Base-by-base conservation (phyloP, 1,140 invertebrate genomes). In the Lordiphosa collinella region DNA sequence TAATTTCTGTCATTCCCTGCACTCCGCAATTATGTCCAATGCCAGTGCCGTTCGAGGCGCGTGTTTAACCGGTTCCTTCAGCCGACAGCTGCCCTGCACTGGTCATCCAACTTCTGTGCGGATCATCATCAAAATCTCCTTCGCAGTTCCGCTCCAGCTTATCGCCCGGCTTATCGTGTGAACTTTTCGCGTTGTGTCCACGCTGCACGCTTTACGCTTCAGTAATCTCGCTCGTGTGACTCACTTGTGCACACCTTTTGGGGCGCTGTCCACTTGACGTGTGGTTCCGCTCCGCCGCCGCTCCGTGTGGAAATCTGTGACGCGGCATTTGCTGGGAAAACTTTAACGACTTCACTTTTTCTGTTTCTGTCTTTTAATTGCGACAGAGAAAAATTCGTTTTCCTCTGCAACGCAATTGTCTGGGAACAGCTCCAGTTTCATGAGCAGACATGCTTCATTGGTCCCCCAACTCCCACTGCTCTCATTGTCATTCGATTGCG, bases 381-480 rank as follows among this genome's bases (percentile, higher is more conserved):
- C 72, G 58, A 76, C 78, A 67, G 56, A 56, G 68, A 63, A 80
- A 74, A 70, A 62, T 80, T 74, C 70, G 64, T 70, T 79, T 79
- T 80, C 36, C 59, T 50, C 35, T 46, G 74, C 70, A 69, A 65
- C 65, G 51, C 65, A n/a, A 65, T 65, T 65, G 53, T 57, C 56
- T 80, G 70, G 76, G 76, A 80, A 79, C 46, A 56, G 52, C 72
- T 78, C 50, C 60, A 43, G 41, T 79, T 79, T 70, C 75, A 82
- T 79, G 64, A 53, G 70, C 65, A 55, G 76, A 82, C 75, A 79
- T 75, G 75, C 75, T 62, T 82, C 76, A 79, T 79, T 79, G 76
- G 65, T 49, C 49, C 47, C 14, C 46, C 16, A 35, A 37, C 9
- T 34, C 4, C 35, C 62, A 36, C 31, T 25, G 36, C 32, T 49